A percentile compares a stretch with the other conserved stretches of the same genome.
phyloP scores from a whole-genome alignment of 2,888 invertebrate species.

The Callyntrura sp. region DNA sequence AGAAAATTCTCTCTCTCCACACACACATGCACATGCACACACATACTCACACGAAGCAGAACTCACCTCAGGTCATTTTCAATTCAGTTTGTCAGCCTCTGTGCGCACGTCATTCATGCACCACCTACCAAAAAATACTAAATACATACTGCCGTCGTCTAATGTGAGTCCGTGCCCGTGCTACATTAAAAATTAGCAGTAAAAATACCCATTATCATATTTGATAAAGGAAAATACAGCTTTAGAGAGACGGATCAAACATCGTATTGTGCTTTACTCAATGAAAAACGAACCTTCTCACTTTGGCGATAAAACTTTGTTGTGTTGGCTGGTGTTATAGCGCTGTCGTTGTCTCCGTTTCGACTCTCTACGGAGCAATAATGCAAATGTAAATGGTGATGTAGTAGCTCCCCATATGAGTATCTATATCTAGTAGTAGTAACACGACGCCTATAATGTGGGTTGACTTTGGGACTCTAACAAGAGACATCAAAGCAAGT shows the following conservation, averaged over 20 bases:
- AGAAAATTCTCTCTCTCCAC: background rate
- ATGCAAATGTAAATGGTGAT: background rate
- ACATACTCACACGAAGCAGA: background rate
- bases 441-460: conserved; percentile 7
- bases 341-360: background rate
- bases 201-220: conserved; percentile 53
- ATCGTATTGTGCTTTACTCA: background rate
- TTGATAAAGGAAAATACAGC: conserved; percentile 1
- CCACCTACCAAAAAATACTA: conserved; percentile 17
- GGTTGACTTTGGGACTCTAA: background rate
- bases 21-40: conserved; percentile 16
- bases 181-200: conserved; percentile 46
- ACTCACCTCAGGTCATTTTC: no score
- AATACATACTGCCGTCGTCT: background rate
- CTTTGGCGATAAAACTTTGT: conserved; percentile 37
- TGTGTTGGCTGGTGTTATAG: conserved; percentile 34
- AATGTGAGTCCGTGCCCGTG: background rate
- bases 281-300: conserved; percentile 14
- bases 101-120: conserved; percentile 1
- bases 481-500: background rate
- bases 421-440: no score
- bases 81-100: no score
- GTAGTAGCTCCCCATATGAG: background rate
- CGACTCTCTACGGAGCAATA: conserved; percentile 8
- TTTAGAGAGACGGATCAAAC: no score